phyloP scores from a whole-genome alignment of 2,888 invertebrate species.

The Buathra laborator region DNA sequence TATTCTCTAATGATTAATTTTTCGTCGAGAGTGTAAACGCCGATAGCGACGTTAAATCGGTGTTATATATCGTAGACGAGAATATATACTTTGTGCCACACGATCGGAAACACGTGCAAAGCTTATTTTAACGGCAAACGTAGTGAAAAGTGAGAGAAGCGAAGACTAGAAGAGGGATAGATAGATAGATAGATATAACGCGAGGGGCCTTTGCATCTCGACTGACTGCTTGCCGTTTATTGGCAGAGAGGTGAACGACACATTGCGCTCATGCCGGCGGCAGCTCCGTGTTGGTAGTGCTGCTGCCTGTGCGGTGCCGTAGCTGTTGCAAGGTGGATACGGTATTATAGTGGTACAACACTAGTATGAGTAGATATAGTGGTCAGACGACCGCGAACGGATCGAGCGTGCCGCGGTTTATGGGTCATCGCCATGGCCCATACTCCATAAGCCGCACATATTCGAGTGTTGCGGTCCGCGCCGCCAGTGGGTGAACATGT shows the following conservation, averaged over 20 bases:
- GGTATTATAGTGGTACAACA: background rate
- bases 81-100: conserved; percentile 8
- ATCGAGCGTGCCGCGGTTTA: conserved; percentile 70
- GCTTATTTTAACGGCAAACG: conserved; percentile 64
- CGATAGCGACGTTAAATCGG: background rate
- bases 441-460: conserved; percentile 10
- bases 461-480: conserved; percentile 19
- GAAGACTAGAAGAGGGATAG: conserved; percentile 53
- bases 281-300: background rate
- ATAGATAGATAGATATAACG: conserved; percentile 48
- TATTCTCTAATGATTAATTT: background rate
- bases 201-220: conserved; percentile 38
- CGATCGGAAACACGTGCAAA: conserved; percentile 68
- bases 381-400: conserved; percentile 55
- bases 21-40: background rate
- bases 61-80: background rate
- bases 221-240: conserved; percentile 32
- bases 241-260: conserved; percentile 77
- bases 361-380: conserved; percentile 32
- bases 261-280: conserved; percentile 50
- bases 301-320: conserved; percentile 1
- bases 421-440: conserved; percentile 72
- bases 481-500: background rate
- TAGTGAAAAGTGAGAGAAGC: conserved; percentile 48
- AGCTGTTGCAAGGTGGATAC: conserved; percentile 38